Evolutionary conservation across 1,140 invertebrate species (phyloP), one percentile per base, ranked within the genome.

Genomic region (Whitmania pigra): DNA sequence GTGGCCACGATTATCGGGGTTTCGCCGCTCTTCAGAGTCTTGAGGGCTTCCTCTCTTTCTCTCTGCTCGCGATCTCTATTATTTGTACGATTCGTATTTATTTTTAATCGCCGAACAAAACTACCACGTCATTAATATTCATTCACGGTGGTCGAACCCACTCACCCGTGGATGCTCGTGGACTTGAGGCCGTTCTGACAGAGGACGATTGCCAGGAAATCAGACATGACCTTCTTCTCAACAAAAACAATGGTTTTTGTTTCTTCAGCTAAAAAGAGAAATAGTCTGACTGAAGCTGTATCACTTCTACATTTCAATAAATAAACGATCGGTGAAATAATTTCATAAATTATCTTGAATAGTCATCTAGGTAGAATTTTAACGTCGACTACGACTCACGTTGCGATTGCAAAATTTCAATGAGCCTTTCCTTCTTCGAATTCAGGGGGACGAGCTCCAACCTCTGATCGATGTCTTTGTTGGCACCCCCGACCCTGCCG

Each of bases 391-490:
- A 17, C 13, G 2, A 63, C 22, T 25, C 22, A 63, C 29, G 85
- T 73, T 84, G 81, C 1, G 22, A 25, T 63, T 63, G 22, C 13
- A 94, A 78, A 2, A 93, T 80, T 73, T 89, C 87, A 36, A 86
- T 80, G 0, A 97, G 81, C 73, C 88, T 89, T 0, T 84, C 78
- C 53, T 88, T 84, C 78, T 96, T 97, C 7, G 90, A 86, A 53
- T 78, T 53, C n/a, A 79, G 70, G 11, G 78, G 76, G 0, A 95
- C 89, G 80, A 90, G 83, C 70, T 88, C 83, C 74, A 99, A 87
- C 0, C 82, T 95, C 84, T 99, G 97, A 18, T 94, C 97, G 77
- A 99, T 99, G 84, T 99, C 99, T 81, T 99, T 94, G 18, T 94
- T 98, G 6, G 97, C 99, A 74, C 94, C 97, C 20, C 97, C 97